Conservation (phyloP, 2,797 vertebrate genomes). For the Phrynocephalus vlangalii region DNA sequence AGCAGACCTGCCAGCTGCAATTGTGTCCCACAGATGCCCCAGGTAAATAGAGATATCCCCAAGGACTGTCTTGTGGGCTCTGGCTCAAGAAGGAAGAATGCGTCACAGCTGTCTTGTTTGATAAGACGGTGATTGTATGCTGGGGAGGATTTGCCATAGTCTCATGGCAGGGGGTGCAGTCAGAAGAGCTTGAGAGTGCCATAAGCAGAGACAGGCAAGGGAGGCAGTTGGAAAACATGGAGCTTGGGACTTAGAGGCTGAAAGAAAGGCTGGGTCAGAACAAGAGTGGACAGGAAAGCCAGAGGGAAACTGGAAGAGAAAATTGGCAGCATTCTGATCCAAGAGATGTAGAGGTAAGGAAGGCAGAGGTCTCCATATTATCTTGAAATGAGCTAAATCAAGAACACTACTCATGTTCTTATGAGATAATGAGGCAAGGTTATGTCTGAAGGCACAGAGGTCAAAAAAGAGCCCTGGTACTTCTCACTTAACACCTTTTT, state of each 20-base stretch:
- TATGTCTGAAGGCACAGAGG: neutral
- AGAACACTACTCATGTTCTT: neutral
- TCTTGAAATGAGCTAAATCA: neutral
- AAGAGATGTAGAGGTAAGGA: neutral
- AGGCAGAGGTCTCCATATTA: neutral
- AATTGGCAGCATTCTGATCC: neutral
- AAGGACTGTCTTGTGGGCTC: neutral
- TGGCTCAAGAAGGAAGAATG: neutral
- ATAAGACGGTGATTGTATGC: too few species aligned
- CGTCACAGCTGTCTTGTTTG: neutral
- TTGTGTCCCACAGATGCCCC: constrained; percentile 81
- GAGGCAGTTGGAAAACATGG: neutral
- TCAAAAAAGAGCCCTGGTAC: neutral
- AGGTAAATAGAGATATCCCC: constrained; percentile 70
- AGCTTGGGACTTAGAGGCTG: neutral
- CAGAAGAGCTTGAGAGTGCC: neutral
- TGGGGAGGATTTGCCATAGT: neutral
- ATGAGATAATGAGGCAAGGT: neutral
- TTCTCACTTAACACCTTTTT: constrained; percentile 28
- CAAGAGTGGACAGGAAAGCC: neutral
- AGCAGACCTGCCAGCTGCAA: constrained; percentile 83
- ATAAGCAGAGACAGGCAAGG: neutral
- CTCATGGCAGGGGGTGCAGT: neutral
- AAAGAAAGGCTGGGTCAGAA: neutral
- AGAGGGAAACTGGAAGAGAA: neutral